Evolutionary conservation across 2,888 invertebrate genomes (phyloP), one percentile per base, ranked within the genome.

Genomic region (Agrochola litura): DNA sequence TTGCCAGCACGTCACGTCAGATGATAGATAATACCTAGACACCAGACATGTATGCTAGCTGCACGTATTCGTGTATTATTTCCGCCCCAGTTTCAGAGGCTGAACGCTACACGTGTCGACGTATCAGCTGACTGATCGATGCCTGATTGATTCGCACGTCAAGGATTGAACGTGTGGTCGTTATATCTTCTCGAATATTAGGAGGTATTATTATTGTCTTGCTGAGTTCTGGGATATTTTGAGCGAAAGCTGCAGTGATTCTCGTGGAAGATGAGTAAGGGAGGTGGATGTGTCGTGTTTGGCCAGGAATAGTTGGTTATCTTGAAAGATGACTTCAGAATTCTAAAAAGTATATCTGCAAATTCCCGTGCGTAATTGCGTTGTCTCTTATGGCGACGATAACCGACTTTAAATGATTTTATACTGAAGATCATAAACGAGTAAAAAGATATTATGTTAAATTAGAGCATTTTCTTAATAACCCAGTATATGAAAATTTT

Each of bases 71-170:
- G 43, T 52, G 81, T 73, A 73, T 84, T 79, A 73, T 73, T 84
- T 84, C 70, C 80, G 82, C 66, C 25, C 82, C 52, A 73, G 43
- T 73, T 79, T 79, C 73, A 46, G 63, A 25, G 14, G 14, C 65
- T 22, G 37, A 61, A 37, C 22, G 19, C 8, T 61, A 14, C 60
- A 61, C 19, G 60, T 81, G 37, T 10, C 25, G 66, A 65, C 22
- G 41, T 37, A 54, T 81, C 60, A 3, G 43, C 25, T 54, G 22
- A 6, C 9, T 41, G 63, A 82, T 76, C 63, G 76, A 64, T 22
- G 63, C 2, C 43, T 63, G 79, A 76, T 76, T 82, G 83, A 79
- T 79, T 76, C 14, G 46, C 19, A 25, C 64, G 30, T 58, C 76
- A 64, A 54, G 37, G 14, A 43, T 43, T 52, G 56, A 64, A 25